Conservation (phyloP, 2,113 vertebrate genomes). For the Tachysurus vachellii region DNA sequence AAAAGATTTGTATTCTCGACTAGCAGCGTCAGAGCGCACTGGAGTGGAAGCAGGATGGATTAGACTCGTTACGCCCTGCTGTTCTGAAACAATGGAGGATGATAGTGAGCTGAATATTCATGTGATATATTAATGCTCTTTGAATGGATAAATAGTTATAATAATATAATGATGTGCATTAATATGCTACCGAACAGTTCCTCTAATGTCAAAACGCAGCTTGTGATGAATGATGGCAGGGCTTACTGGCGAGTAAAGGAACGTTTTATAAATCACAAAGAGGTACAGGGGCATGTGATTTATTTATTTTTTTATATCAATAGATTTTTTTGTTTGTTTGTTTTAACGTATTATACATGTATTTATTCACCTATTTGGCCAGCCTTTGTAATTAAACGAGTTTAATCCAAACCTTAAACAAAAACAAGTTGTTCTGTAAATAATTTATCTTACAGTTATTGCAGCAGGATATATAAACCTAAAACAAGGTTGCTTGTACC, state of each 20-base stretch:
- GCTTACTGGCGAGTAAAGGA: conserved; percentile 1
- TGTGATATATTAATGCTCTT: conserved; percentile 42
- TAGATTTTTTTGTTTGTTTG: neutral
- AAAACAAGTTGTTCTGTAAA: conserved; percentile 25
- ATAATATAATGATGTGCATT: conserved; percentile 43
- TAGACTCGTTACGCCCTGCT: conserved; percentile 12
- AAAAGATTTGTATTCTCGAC: conserved; percentile 38
- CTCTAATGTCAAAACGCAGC: conserved; percentile 47
- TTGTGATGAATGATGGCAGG: conserved; percentile 54
- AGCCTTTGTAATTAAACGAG: neutral
- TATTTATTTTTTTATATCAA: neutral
- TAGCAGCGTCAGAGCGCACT: neutral
- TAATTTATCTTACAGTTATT: neutral
- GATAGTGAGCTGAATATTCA: conserved; percentile 30
- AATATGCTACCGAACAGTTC: conserved; percentile 52
- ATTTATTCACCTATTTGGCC: neutral
- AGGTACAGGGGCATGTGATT: neutral
- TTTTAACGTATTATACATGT: neutral
- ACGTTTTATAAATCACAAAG: conserved; percentile 3
- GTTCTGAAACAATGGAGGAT: conserved; percentile 12
- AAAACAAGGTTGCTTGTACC: neutral
- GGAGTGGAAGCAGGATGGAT: conserved; percentile 37
- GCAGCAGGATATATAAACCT: neutral
- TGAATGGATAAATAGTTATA: conserved; percentile 54
- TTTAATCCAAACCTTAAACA: neutral